Conservation (phyloP, 2,113 vertebrate genomes). For the Cynoglossus semilaevis region DNA sequence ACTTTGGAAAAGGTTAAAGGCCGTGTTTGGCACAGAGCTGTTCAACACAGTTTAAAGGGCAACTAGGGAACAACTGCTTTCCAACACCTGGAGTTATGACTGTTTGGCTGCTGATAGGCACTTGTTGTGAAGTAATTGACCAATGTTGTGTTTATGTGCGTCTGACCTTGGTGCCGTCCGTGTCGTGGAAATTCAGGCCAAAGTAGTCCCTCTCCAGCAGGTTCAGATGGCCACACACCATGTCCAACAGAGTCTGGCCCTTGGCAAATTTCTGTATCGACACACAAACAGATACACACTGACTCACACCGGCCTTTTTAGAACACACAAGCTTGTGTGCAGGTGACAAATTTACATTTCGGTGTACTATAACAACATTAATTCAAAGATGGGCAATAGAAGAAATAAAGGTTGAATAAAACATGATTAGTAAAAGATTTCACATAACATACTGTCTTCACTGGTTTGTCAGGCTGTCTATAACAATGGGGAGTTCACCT, state of each 20-base stretch:
- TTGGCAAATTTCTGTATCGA: conserved; percentile 73
- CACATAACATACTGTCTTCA: conserved; percentile 2
- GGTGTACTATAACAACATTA: too few relatives aligned
- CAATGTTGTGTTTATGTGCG: background rate
- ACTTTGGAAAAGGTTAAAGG: conserved; percentile 49
- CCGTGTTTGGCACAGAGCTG: conserved; percentile 27
- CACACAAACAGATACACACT: conserved; percentile 33
- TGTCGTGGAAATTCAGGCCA: conserved; percentile 74
- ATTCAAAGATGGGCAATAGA: background rate
- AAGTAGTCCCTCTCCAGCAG: conserved; percentile 82
- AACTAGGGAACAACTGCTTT: conserved; percentile 10
- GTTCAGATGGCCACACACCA: conserved; percentile 82
- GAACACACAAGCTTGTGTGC: conserved; percentile 16
- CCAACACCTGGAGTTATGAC: conserved; percentile 20
- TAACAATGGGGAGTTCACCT: too few relatives aligned
- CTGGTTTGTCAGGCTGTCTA: too few relatives aligned
- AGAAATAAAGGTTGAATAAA: too few relatives aligned
- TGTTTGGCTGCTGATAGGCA: background rate
- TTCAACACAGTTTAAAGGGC: conserved; percentile 36
- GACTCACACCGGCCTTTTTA: too few relatives aligned
- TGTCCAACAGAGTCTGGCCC: conserved; percentile 77
- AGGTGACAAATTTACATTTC: conserved; percentile 10
- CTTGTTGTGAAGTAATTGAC: conserved; percentile 10
- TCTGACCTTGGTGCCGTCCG: conserved; percentile 75
- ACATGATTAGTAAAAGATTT: too few relatives aligned